Conservation (phyloP, 1,140 invertebrate species). For the Gryon sp. region DNA sequence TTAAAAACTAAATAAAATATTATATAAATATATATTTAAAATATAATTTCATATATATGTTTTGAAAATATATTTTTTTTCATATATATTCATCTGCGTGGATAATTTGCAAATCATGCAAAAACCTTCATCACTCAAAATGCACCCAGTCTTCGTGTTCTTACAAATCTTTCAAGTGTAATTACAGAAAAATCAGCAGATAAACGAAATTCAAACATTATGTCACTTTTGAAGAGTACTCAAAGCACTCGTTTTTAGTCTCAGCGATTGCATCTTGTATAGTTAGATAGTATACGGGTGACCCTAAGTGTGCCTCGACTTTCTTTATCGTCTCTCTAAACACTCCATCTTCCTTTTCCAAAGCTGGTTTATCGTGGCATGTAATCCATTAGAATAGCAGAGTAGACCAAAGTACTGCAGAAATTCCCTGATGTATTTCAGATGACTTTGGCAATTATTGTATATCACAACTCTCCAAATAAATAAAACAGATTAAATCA, state of each 20-base stretch:
- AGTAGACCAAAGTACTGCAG: constrained; percentile 55
- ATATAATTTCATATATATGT: too few species aligned
- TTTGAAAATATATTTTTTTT: too few species aligned
- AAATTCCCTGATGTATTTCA: constrained; percentile 60
- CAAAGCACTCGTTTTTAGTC: constrained; percentile 49
- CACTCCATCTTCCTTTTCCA: constrained; percentile 65
- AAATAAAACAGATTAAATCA: constrained; percentile 47
- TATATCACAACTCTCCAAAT: constrained; percentile 45
- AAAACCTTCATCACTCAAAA: too few species aligned
- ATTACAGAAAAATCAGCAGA: too few species aligned
- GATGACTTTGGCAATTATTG: constrained; percentile 62
- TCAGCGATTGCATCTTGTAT: constrained; percentile 60
- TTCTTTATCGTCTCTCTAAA: constrained; percentile 63
- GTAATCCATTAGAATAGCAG: constrained; percentile 66
- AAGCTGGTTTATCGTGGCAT: constrained; percentile 61
- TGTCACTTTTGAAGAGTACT: constrained; percentile 67
- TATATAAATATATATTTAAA: too few species aligned
- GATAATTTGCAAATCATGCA: too few species aligned
- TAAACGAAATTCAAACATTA: too few species aligned
- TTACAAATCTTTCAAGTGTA: too few species aligned
- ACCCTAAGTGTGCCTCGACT: constrained; percentile 58
- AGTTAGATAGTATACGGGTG: constrained; percentile 58
- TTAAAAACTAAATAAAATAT: too few species aligned
- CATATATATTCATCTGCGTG: too few species aligned
- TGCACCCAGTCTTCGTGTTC: too few species aligned